These are phyloP conservation scores for Colostygia pectinataria DNA, from an alignment of 2,888 invertebrate genomes.

Conservation along the genomic window DNA sequence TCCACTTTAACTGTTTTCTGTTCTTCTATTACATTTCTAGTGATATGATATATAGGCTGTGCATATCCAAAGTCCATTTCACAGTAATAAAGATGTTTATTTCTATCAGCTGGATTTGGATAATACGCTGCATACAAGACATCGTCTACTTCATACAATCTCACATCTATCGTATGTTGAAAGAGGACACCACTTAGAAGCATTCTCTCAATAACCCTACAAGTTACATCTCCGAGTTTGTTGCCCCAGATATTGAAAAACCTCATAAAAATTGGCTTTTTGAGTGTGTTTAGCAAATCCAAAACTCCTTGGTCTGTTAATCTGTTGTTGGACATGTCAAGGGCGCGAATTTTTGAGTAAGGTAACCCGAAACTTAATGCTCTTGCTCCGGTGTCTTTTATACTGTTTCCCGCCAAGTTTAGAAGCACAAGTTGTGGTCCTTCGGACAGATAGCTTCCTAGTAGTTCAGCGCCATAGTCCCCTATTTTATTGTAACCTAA, in stretches of 20 bases:
- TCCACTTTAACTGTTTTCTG: constrained; percentile 56
- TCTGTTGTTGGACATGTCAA: constrained; percentile 83
- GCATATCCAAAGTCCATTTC: constrained; percentile 72
- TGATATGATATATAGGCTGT: constrained; percentile 67
- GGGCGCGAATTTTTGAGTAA: constrained; percentile 79
- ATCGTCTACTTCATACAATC: constrained; percentile 62
- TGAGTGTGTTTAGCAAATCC: constrained; percentile 80
- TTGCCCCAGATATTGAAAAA: constrained; percentile 75
- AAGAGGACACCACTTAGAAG: constrained; percentile 57
- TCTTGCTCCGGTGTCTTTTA: constrained; percentile 82
- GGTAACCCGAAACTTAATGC: constrained; percentile 81
- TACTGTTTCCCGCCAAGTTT: constrained; percentile 81
- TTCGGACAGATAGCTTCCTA: constrained; percentile 79
- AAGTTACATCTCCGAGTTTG: constrained; percentile 63
- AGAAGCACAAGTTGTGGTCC: constrained; percentile 76
- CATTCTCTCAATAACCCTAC: constrained; percentile 66
- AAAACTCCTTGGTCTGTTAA: constrained; percentile 78
- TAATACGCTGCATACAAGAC: constrained; percentile 63
- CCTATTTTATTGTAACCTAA: constrained; percentile 84
- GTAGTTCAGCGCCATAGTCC: constrained; percentile 79
- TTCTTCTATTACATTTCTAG: constrained; percentile 51
- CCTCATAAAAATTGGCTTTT: constrained; percentile 71
- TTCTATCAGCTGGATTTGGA: constrained; percentile 70
- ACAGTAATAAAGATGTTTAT: constrained; percentile 81
- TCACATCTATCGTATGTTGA: constrained; percentile 67